Percentiles rank a stretch among this genome's conserved stretches.
Evolutionary conservation across 1,140 invertebrate species (phyloP).

Genomic region (Drosophila pandora): DNA sequence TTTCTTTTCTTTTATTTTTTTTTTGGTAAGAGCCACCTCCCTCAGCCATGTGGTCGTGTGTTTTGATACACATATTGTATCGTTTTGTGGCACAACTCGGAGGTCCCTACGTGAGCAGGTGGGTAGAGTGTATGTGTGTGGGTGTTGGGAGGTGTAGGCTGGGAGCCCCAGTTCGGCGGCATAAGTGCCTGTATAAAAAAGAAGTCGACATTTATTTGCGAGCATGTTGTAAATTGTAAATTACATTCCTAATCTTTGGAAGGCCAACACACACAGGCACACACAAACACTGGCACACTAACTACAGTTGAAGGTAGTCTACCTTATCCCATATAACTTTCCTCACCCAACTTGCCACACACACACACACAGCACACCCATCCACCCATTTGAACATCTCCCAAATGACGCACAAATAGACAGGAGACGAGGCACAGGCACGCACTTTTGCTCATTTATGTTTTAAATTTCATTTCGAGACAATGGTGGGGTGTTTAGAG

Average conservation of each 20-base stretch:
- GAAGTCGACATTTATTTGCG: conserved; percentile 82
- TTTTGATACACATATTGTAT: conserved; percentile 82
- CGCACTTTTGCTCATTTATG: conserved; percentile 81
- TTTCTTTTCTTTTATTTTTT: not conserved
- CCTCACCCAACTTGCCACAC: not conserved
- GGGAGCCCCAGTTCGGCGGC: conserved; percentile 21
- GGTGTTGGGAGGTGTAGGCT: not conserved
- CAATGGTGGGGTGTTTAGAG: conserved; percentile 27
- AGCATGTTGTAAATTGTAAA: conserved; percentile 83
- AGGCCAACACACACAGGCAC: conserved; percentile 26
- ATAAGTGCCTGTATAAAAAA: conserved; percentile 81
- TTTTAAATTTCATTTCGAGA: conserved; percentile 77
- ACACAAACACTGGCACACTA: conserved; percentile 33
- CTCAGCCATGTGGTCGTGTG: conserved; percentile 61
- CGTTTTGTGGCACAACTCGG: conserved; percentile 61
- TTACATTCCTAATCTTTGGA: conserved; percentile 80
- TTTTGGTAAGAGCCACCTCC: not conserved
- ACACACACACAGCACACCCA: not conserved
- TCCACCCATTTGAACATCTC: conserved; percentile 4
- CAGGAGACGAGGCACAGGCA: conserved; percentile 50
- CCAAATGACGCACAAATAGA: conserved; percentile 57
- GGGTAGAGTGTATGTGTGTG: conserved; percentile 7
- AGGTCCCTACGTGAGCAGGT: conserved; percentile 39
- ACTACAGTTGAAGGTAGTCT: conserved; percentile 53
- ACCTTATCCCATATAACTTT: conserved; percentile 12